Base-by-base conservation (phyloP, 2,113 vertebrate genomes). In the Pycnonotus jocosus region DNA sequence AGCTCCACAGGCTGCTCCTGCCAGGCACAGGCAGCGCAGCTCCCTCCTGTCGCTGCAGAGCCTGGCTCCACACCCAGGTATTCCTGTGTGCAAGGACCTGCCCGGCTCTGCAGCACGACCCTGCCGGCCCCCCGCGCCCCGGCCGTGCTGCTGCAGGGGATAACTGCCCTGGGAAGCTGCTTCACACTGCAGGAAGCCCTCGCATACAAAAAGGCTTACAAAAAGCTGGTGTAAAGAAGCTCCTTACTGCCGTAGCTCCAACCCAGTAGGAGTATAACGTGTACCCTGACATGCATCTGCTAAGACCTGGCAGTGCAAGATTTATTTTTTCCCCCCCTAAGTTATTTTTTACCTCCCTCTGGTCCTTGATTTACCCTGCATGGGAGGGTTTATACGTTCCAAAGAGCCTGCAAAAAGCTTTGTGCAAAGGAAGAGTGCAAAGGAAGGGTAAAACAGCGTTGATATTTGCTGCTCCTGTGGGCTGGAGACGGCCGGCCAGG, bases 281-380 rank as follows among this genome's bases (percentile, higher is more conserved):
- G 35, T 70, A 57, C 54, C 38, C 38, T 15, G 85, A 86, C 40
- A 44, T 66, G 51, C 77, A 44, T 58, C 89, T 92, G 77, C 77
- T 42, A 54, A 86, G 81, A 89, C 81, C 90, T 53, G 35, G 66
- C 48, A 56, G 54, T 0, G 10, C 18, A 37, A 93, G 60, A 92
- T 92, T 94, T 96, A 70, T 86, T 92, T 95, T 95, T 92, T 66
- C n/a, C n/a, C n/a, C n/a, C 76, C 51, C 70, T 8, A 44, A 62
- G 87, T 87, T 93, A 82, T 92, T 96, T 88, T 92, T 93, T 50
- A 69, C 81, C 69, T 94, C 90, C 57, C 70, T 82, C 78, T 61
- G 79, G 44, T 93, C 70, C 90, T 86, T 85, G 82, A 61, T 90
- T 95, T 90, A 86, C 64, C 76, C 72, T 20, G 62, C 82, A 80